Base-by-base conservation (phyloP, 2,888 invertebrate genomes). In the Magallana nippona region DNA sequence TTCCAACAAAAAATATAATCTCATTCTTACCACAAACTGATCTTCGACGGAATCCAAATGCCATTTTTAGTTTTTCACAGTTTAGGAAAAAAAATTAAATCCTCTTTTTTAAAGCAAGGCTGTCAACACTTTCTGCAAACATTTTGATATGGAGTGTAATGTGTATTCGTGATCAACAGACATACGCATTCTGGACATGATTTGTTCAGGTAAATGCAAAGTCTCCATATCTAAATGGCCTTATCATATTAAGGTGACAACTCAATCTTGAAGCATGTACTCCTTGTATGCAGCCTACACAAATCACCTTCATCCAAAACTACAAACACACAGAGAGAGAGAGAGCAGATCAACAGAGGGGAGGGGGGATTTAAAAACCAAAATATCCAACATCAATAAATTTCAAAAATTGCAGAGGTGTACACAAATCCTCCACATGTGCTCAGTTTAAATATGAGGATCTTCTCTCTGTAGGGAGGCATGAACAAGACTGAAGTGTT, bases 1-100 rank as follows among this genome's bases (percentile, higher is more conserved):
- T 27, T 71, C 71, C 71, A 71, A 71, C 71, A 71, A 71, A 71
- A 71, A 71, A 71, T 32, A 71, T 71, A 71, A 71, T 71, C 71
- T 71, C 11, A 22, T 71, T 71, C 71, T 71, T 71, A 71, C 71
- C 71, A 71, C 71, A 71, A 27, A 71, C 71, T 32, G 71, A 71
- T 71, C 71, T 71, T 27, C 71, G 71, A 13, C 71, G 71, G 71
- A 71, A 71, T 71, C 71, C 71, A 27, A 71, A 71, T 71, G 71
- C 71, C 71, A 71, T 71, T 71, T n/a, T n/a, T n/a, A n/a, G n/a
- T n/a, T n/a, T n/a, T 71, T 27, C 71, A 27, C 71, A 32, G 71
- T 71, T 71, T 71, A 71, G 32, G 27, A 8, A 15, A 44, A n/a
- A 44, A 22, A 71, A 27, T 27, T 27, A 27, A 71, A 71, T 32